Conservation (phyloP, 2,113 vertebrate genomes). For the Pterocles orientalis region DNA sequence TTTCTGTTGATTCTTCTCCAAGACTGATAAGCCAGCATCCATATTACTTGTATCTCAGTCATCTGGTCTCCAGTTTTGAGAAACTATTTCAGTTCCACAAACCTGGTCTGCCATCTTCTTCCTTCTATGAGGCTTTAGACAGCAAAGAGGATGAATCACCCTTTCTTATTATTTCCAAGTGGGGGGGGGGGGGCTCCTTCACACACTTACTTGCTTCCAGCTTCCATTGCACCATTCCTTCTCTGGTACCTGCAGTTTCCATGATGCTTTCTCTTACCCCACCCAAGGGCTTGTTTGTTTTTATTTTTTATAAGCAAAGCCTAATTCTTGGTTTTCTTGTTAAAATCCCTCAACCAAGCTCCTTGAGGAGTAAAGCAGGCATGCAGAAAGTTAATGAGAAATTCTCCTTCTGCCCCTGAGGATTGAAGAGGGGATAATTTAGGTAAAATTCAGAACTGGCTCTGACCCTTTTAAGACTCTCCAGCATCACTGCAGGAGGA, state of each 20-base stretch:
- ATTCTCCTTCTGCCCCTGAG: neutral
- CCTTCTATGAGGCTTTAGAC: neutral
- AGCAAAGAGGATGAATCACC: neutral
- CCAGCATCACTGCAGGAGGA: rapidly evolving
- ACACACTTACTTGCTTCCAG: neutral
- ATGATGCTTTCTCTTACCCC: neutral
- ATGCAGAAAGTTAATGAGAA: constrained; percentile 61
- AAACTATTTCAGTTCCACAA: constrained; percentile 32
- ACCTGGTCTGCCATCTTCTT: constrained; percentile 10
- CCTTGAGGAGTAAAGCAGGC: constrained; percentile 16
- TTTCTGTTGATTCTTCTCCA: constrained; percentile 44
- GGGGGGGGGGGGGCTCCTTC: neutral
- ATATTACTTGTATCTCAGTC: constrained; percentile 13
- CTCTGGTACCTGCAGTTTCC: neutral
- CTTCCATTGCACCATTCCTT: neutral
- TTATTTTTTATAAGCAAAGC: neutral
- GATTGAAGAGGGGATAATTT: constrained; percentile 33
- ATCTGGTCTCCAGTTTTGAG: constrained; percentile 27
- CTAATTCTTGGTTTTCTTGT: neutral
- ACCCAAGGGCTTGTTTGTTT: neutral
- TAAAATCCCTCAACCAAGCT: neutral
- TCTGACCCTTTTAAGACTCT: constrained; percentile 28
- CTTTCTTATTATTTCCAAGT: neutral
- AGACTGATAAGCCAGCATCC: constrained; percentile 37
- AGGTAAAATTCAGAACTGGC: neutral